Percentiles rank a stretch among this genome's conserved stretches.
Evolutionary conservation across 2,113 vertebrate genomes (phyloP).

Genomic region (Orcinus orca): DNA sequence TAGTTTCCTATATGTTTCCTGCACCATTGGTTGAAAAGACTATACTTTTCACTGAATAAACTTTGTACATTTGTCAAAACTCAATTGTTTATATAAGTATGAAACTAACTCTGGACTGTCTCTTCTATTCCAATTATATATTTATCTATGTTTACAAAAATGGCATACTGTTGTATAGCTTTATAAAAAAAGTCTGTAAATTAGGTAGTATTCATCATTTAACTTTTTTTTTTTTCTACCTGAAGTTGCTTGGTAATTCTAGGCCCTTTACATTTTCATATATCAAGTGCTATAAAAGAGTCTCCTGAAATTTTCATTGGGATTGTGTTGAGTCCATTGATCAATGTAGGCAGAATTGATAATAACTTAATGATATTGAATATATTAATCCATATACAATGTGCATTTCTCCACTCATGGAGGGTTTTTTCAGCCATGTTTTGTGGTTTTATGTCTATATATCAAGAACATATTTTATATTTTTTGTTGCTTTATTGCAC

Average conservation of each 20-base stretch:
- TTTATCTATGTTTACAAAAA: not conserved
- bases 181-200: not conserved
- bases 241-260: not conserved
- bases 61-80: not conserved
- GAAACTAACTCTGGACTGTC: not conserved
- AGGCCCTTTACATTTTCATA: not conserved
- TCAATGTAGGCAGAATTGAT: not conserved
- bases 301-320: not conserved
- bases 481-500: not conserved
- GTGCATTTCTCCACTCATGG: not conserved
- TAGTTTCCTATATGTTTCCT: too few relatives aligned
- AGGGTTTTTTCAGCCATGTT: not conserved
- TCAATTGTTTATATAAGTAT: not conserved
- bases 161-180: not conserved
- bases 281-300: not conserved
- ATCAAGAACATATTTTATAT: not conserved
- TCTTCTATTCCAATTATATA: not conserved
- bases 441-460: not conserved
- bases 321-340: not conserved
- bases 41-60: not conserved
- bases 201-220: not conserved
- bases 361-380: not conserved
- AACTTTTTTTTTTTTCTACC: not conserved
- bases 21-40: not conserved
- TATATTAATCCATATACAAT: not conserved